Evolutionary conservation across 2,888 invertebrate genomes (phyloP).

Genomic region (Exocentrus adspersus): DNA sequence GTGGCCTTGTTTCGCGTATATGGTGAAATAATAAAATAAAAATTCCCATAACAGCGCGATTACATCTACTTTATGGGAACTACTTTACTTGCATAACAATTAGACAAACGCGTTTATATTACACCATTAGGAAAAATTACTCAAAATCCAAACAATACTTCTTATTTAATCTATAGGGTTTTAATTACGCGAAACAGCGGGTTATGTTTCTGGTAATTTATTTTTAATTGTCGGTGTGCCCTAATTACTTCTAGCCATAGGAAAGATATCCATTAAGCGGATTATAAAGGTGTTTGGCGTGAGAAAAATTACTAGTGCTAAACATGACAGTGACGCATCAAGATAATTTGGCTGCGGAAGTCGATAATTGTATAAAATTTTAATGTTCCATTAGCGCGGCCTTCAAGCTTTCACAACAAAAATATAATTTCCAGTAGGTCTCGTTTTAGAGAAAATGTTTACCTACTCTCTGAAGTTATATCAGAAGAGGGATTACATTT

Average conservation of each 20-base stretch:
- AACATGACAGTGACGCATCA: background rate
- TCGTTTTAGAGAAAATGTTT: too few relatives aligned
- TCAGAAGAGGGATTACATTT: background rate
- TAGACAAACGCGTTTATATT: slow-evolving; percentile 4
- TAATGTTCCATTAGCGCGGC: too few relatives aligned
- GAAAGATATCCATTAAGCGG: background rate
- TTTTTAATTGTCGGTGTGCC: background rate
- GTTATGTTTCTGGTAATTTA: slow-evolving; percentile 4
- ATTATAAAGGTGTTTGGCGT: background rate
- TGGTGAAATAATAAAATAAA: slow-evolving; percentile 24
- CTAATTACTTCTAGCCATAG: background rate
- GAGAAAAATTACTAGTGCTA: background rate
- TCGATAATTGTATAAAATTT: too few relatives aligned
- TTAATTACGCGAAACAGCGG: background rate
- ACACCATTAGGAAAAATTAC: slow-evolving; percentile 1
- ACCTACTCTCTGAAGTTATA: background rate
- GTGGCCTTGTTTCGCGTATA: slow-evolving; percentile 4
- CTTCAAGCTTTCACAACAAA: too few relatives aligned
- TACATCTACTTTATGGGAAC: slow-evolving; percentile 5
- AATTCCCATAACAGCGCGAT: slow-evolving; percentile 9
- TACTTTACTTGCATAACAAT: slow-evolving; percentile 5
- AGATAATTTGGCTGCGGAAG: background rate
- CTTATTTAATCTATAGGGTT: slow-evolving; percentile 3
- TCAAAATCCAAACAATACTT: background rate
- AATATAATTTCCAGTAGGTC: too few relatives aligned